These are phyloP conservation scores for Montipora capitata DNA, from an alignment of 92 coral and sea anemone species.

Conservation along the genomic window DNA sequence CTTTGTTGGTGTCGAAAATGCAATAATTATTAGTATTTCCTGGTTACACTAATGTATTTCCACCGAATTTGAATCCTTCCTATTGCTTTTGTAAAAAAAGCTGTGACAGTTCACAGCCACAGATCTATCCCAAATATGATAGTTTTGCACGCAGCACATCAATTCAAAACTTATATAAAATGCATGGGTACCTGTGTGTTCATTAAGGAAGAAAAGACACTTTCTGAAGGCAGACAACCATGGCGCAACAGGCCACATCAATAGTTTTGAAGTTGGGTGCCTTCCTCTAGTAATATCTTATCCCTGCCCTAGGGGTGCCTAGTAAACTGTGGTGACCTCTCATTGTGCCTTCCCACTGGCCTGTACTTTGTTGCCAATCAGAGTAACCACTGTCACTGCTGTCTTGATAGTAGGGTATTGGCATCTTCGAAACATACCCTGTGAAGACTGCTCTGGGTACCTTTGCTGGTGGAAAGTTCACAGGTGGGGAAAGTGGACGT, in stretches of 20 bases:
- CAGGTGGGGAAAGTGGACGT: slow-evolving; percentile 82
- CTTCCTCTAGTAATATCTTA: slow-evolving; percentile 17
- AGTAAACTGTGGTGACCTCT: slow-evolving; percentile 37
- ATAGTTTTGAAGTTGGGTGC: neutral
- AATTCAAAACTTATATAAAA: too few relatives aligned
- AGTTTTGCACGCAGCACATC: too few relatives aligned
- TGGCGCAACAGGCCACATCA: neutral
- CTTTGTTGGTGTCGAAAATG: too few relatives aligned
- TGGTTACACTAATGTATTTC: too few relatives aligned
- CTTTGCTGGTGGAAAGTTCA: slow-evolving; percentile 74
- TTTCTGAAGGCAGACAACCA: too few relatives aligned
- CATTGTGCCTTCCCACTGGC: slow-evolving; percentile 65
- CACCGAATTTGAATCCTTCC: too few relatives aligned
- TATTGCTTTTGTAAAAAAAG: too few relatives aligned
- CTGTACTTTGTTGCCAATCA: slow-evolving; percentile 81
- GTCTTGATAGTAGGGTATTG: slow-evolving; percentile 60
- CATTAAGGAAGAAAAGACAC: too few relatives aligned
- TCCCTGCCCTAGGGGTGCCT: neutral
- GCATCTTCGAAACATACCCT: slow-evolving; percentile 75
- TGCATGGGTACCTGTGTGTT: too few relatives aligned
- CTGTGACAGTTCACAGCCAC: too few relatives aligned
- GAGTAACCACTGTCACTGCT: slow-evolving; percentile 88
- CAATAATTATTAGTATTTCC: too few relatives aligned
- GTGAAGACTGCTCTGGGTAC: slow-evolving; percentile 61
- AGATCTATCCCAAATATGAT: too few relatives aligned